Evolutionary conservation across 2,888 invertebrate genomes (phyloP), one percentile per base, ranked within the genome.

Genomic region (Drosophila phalerata): DNA sequence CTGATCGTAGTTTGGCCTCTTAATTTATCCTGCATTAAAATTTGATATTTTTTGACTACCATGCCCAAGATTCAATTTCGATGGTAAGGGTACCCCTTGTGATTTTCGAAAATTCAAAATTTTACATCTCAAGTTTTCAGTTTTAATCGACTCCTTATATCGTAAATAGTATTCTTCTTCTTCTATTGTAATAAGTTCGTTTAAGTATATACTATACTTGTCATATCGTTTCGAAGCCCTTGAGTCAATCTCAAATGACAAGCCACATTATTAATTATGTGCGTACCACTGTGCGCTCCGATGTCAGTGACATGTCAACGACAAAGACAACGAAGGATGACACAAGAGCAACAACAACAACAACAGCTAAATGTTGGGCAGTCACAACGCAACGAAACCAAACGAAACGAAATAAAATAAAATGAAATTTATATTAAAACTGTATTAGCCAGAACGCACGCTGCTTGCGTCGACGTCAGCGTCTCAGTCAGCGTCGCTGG

Each of bases 381-480:
- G 48, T 77, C 71, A 66, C 70, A 81, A 65, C 53, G 68, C 67
- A 78, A 63, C 53, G 61, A 64, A 55, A 57, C 69, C 17, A 51
- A 53, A 56, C 69, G 69, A 75, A 79, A 69, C 60, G 65, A 77
- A 83, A 86, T 72, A 64, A 89, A 85, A 79, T 73, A 28, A 65
- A 82, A 47, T 69, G 69, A 81, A 77, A 73, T 85, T 79, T 77
- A 77, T 85, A 89, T 80, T 85, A 80, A 90, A 90, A 87, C 67
- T 81, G 89, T 78, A 89, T 90, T 87, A 78, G 73, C 65, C 32
- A 48, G 62, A 69, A 40, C 8, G 53, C 8, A 9, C 34, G 56
- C 53, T 66, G 57, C 34, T 30, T n/a, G 37, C 55, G 40, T 13
- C 22, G 51, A 19, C 58, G 62, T 11, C 22, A 11, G 1, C 37